Conservation (phyloP, 2,888 invertebrate species). For the Schizaphis graminum region DNA sequence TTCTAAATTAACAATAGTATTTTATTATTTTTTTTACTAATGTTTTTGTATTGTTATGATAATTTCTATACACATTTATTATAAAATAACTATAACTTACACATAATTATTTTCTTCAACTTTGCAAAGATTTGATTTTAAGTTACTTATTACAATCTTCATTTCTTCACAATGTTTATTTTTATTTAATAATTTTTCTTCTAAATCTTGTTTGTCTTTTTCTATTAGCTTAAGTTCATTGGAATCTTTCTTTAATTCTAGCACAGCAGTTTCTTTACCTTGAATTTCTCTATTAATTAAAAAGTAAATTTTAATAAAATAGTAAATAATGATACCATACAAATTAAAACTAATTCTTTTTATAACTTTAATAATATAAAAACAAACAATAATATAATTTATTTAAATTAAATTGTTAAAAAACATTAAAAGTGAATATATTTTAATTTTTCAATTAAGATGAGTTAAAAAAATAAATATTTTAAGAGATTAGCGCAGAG, state of each 20-base stretch:
- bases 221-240: constrained; percentile 70
- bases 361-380: neutral
- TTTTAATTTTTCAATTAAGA: neutral
- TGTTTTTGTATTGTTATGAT: neutral
- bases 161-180: constrained; percentile 68
- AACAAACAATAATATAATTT: neutral
- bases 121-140: constrained; percentile 63
- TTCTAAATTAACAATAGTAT: neutral
- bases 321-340: neutral
- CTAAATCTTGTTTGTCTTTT: constrained; percentile 69
- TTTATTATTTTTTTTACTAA: neutral
- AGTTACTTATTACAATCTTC: constrained; percentile 67
- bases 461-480: neutral
- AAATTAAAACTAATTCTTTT: neutral
- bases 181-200: constrained; percentile 67
- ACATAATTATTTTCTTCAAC: constrained; percentile 52
- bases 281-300: constrained; percentile 73
- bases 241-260: constrained; percentile 74
- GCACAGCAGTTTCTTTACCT: constrained; percentile 77
- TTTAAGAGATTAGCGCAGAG: neutral
- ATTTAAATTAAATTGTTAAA: neutral
- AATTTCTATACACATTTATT: neutral
- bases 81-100: constrained; percentile 32
- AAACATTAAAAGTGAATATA: neutral
- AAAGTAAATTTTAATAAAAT: constrained; percentile 43